Evolutionary conservation across 1,140 invertebrate species (phyloP).

Genomic region (Drosophila micromelanica): DNA sequence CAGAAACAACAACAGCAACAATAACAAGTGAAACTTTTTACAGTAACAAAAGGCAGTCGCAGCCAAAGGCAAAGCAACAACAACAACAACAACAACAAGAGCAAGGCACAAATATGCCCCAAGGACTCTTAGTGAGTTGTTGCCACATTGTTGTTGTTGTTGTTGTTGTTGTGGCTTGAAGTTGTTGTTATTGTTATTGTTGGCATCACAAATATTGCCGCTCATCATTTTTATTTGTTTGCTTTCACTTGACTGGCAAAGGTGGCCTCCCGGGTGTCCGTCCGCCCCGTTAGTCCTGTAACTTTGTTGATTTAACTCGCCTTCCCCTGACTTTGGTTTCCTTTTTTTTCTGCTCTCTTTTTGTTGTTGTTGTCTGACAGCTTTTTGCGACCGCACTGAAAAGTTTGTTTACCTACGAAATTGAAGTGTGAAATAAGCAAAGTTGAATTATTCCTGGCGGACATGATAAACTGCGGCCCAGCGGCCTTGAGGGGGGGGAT

Average conservation of each 20-base stretch:
- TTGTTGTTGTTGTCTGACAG: constrained; percentile 1
- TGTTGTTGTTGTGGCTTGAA: too few species aligned
- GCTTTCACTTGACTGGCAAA: constrained; percentile 62
- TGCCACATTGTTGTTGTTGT: constrained; percentile 30
- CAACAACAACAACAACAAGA: constrained; percentile 16
- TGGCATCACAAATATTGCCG: constrained; percentile 67
- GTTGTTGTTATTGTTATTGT: constrained; percentile 27
- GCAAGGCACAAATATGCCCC: constrained; percentile 56
- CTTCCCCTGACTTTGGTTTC: constrained; percentile 36
- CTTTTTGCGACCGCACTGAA: constrained; percentile 29
- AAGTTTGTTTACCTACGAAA: constrained; percentile 82
- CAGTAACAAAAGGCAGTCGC: constrained; percentile 55
- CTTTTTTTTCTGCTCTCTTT: constrained; percentile 8
- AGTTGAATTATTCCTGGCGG: constrained; percentile 83
- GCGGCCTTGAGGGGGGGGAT: constrained; percentile 23
- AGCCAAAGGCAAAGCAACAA: constrained; percentile 2
- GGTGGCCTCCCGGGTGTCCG: constrained; percentile 48
- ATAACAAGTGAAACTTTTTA: constrained; percentile 67
- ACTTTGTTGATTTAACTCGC: constrained; percentile 65
- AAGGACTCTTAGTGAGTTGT: constrained; percentile 56
- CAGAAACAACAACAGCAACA: constrained; percentile 39
- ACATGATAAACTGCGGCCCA: constrained; percentile 80
- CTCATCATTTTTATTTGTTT: constrained; percentile 83
- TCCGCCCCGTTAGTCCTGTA: constrained; percentile 12
- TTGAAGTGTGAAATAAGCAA: constrained; percentile 83